A percentile compares a stretch with the other conserved stretches of the same genome.
phyloP scores from a whole-genome alignment of 2,888 invertebrate species.

The Periphyllus acericola region DNA sequence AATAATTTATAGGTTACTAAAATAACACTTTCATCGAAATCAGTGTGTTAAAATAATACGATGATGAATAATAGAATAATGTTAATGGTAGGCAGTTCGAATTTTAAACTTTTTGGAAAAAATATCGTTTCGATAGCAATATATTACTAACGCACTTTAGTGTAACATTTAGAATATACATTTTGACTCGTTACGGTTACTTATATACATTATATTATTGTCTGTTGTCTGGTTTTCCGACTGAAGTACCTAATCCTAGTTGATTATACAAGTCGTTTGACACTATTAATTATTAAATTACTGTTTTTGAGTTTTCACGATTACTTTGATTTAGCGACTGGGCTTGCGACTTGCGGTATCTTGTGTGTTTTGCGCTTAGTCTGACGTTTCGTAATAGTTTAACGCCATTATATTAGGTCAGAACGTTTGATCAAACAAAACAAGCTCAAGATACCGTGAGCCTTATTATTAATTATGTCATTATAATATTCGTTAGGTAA shows the following conservation, averaged over 20 bases:
- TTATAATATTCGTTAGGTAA: neutral
- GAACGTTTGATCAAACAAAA: neutral
- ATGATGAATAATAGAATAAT: neutral
- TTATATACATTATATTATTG: neutral
- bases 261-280: neutral
- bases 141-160: neutral
- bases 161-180: neutral
- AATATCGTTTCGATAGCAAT: neutral
- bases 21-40: neutral
- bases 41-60: neutral
- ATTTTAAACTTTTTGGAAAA: neutral
- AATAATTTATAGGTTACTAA: neutral
- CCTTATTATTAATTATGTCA: neutral
- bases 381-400: neutral
- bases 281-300: neutral
- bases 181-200: neutral
- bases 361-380: neutral
- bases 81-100: neutral
- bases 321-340: neutral
- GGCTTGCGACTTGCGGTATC: neutral
- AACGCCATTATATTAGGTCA: neutral
- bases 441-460: neutral
- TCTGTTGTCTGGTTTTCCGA: neutral
- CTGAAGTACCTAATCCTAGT: neutral
- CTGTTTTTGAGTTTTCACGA: neutral